These are phyloP conservation scores for Tetragonisca angustula DNA, from an alignment of 2,888 invertebrate genomes.

Conservation along the genomic window DNA sequence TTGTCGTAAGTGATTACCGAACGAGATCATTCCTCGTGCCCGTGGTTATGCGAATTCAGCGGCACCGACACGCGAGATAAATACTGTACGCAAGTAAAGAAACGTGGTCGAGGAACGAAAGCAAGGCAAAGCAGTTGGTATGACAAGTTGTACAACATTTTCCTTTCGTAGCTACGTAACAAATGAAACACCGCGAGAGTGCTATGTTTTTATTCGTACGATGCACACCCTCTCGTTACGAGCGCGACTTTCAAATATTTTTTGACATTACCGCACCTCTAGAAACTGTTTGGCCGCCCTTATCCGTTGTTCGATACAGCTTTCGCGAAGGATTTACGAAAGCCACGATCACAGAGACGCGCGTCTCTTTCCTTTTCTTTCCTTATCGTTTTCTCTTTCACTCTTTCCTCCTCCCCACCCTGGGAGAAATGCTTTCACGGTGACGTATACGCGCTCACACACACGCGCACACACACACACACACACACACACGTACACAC, in stretches of 20 bases:
- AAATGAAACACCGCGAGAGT: slow-evolving; percentile 19
- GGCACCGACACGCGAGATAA: background rate
- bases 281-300: background rate
- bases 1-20: background rate
- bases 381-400: background rate
- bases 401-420: background rate
- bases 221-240: background rate
- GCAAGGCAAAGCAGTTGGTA: background rate
- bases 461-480: background rate
- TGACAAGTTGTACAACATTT: slow-evolving; percentile 11
- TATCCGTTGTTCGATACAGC: slow-evolving; percentile 9
- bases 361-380: background rate
- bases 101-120: background rate
- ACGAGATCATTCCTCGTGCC: background rate
- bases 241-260: slow-evolving; percentile 31
- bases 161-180: slow-evolving; percentile 15
- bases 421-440: background rate
- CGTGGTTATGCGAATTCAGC: background rate
- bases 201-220: slow-evolving; percentile 6
- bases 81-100: background rate
- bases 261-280: slow-evolving; percentile 15
- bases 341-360: slow-evolving; percentile 23
- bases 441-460: background rate
- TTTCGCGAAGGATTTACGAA: slow-evolving; percentile 42
- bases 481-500: background rate